phyloP scores from a whole-genome alignment of 2,888 invertebrate species.

The Panopea generosa region DNA sequence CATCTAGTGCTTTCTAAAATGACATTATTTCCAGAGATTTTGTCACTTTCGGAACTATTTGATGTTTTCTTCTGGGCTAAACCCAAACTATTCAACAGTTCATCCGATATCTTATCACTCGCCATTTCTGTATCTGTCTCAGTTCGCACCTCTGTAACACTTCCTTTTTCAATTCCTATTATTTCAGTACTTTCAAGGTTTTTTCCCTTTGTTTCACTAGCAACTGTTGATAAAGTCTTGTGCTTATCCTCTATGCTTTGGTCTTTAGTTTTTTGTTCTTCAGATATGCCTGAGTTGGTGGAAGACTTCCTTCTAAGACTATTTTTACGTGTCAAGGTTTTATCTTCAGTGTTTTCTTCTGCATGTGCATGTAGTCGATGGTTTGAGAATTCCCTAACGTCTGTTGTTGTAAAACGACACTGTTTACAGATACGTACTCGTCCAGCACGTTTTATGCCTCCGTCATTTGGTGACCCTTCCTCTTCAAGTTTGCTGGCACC shows the following conservation, averaged over 20 bases:
- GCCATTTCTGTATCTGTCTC: slow-evolving; percentile 25
- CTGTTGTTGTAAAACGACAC: slow-evolving; percentile 78
- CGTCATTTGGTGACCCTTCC: slow-evolving; percentile 49
- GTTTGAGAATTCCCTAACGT: slow-evolving; percentile 76
- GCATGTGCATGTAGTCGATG: slow-evolving; percentile 76
- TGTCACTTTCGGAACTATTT: slow-evolving; percentile 1
- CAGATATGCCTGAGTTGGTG: slow-evolving; percentile 19
- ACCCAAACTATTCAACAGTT: slow-evolving; percentile 48
- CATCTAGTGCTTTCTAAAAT: neutral
- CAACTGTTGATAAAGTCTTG: neutral
- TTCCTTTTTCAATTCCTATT: neutral
- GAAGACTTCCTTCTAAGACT: slow-evolving; percentile 46
- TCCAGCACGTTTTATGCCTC: slow-evolving; percentile 60
- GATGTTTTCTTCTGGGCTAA: slow-evolving; percentile 39
- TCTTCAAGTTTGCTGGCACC: slow-evolving; percentile 47
- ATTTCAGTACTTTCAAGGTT: neutral
- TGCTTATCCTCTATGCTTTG: slow-evolving; percentile 14
- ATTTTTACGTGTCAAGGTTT: slow-evolving; percentile 39
- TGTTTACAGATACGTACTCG: slow-evolving; percentile 77
- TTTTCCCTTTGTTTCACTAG: neutral
- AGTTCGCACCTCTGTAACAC: slow-evolving; percentile 1
- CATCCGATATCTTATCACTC: slow-evolving; percentile 48
- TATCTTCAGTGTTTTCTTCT: slow-evolving; percentile 63
- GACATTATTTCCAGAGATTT: neutral
- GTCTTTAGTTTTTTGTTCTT: slow-evolving; percentile 32